Conservation (phyloP, 2,888 invertebrate species). For the Lepidonotus clava region DNA sequence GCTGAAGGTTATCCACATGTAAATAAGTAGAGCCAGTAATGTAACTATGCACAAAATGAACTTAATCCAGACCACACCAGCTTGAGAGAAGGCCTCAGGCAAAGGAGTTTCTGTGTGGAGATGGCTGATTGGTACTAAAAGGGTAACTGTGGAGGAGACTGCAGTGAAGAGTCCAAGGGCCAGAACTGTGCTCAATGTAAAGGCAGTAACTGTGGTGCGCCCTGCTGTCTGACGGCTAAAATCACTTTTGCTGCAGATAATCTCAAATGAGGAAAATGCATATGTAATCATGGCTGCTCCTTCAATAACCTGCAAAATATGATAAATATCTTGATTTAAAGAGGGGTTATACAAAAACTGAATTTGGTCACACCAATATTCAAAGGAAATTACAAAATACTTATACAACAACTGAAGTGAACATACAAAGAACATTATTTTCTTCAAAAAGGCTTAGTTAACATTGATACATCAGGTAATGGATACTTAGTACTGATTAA, state of each 20-base stretch:
- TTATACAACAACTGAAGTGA: too few species aligned
- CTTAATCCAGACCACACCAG: conserved; percentile 22
- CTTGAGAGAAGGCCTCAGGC: conserved; percentile 2
- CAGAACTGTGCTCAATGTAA: background rate
- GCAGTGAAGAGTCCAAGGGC: background rate
- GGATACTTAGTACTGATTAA: background rate
- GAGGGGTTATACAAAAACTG: too few species aligned
- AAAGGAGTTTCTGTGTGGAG: conserved; percentile 27
- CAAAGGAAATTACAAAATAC: too few species aligned
- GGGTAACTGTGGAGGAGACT: background rate
- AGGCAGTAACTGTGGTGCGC: background rate
- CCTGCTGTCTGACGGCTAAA: conserved; percentile 28
- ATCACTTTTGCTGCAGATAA: conserved; percentile 27
- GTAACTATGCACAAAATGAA: conserved; percentile 1
- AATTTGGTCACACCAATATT: too few species aligned
- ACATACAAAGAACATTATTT: too few species aligned
- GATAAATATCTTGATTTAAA: too few species aligned
- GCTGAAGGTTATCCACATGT: conserved; percentile 35
- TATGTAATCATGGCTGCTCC: conserved; percentile 30
- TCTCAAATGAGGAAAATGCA: conserved; percentile 45
- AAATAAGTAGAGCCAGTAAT: background rate
- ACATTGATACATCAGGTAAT: background rate
- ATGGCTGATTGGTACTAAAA: background rate
- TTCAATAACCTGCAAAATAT: conserved; percentile 48
- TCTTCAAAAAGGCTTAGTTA: too few species aligned